phyloP scores from a whole-genome alignment of 2,797 vertebrate species.

The Falco rusticolus region DNA sequence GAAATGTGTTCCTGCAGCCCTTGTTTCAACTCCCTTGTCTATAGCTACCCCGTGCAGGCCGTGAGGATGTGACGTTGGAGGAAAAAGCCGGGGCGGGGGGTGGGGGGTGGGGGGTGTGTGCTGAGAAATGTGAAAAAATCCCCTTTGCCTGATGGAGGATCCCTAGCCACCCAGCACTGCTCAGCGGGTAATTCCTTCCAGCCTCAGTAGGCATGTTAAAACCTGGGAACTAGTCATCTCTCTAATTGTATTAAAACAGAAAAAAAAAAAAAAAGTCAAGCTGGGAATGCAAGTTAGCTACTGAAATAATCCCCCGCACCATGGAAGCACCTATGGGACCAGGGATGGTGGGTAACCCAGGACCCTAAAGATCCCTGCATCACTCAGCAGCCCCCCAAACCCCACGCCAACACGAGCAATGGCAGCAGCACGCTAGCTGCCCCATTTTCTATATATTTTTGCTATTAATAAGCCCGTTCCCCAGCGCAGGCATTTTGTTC shows the following conservation, averaged over 20 bases:
- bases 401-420: accelerated
- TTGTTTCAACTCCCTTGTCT: background rate
- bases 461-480: background rate
- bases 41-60: accelerated
- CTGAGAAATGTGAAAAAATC: background rate
- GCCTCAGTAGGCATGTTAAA: slow-evolving; percentile 33
- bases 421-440: background rate
- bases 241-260: background rate
- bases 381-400: background rate
- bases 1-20: accelerated
- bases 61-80: accelerated
- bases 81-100: background rate
- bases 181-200: slow-evolving; percentile 3
- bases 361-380: background rate
- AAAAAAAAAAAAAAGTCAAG: background rate
- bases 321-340: background rate
- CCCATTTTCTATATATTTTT: background rate
- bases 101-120: no score
- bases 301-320: background rate
- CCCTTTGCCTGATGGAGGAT: background rate
- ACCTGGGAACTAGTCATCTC: slow-evolving; percentile 49
- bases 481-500: background rate
- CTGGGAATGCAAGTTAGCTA: background rate
- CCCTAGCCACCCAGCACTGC: background rate
- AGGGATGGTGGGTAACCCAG: background rate